These are phyloP conservation scores for Hippocampus abdominalis DNA, from an alignment of 2,113 vertebrate genomes.

Conservation along the genomic window DNA sequence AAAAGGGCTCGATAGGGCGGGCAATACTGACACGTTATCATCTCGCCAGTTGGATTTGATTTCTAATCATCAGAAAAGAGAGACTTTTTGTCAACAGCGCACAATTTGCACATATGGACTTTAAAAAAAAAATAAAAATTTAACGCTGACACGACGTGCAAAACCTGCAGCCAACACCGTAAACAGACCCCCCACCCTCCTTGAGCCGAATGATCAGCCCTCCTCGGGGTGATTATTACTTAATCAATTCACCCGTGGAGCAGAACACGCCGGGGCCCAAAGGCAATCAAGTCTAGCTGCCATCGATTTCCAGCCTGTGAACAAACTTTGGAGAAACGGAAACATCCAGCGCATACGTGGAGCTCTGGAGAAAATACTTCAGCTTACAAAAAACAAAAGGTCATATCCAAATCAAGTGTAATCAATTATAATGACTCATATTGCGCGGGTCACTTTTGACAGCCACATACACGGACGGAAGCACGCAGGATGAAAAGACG, in stretches of 20 bases:
- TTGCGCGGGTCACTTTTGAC: conserved; percentile 54
- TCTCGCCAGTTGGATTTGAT: background rate
- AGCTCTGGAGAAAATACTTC: conserved; percentile 62
- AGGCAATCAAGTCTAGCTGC: conserved; percentile 79
- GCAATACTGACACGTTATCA: background rate
- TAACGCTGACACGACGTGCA: conserved; percentile 23
- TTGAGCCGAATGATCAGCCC: conserved; percentile 77
- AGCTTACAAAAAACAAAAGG: conserved; percentile 48
- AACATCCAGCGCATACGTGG: conserved; percentile 70
- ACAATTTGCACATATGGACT: background rate
- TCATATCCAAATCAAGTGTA: conserved; percentile 2
- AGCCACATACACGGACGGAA: conserved; percentile 9
- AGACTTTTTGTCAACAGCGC: background rate
- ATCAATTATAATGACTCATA: conserved; percentile 56
- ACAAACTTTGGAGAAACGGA: conserved; percentile 78
- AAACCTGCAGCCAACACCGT: conserved; percentile 49
- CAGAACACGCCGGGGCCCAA: conserved; percentile 72
- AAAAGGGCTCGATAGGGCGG: background rate
- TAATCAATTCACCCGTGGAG: conserved; percentile 87
- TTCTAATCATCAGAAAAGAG: background rate
- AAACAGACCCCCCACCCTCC: conserved; percentile 68
- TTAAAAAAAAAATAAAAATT: background rate
- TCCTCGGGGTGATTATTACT: conserved; percentile 88
- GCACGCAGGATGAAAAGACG: conserved; percentile 3
- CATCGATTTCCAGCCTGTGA: conserved; percentile 78